Evolutionary conservation across 2,113 vertebrate species (phyloP), one percentile per base, ranked within the genome.

Genomic region (Paedocypris sp.): DNA sequence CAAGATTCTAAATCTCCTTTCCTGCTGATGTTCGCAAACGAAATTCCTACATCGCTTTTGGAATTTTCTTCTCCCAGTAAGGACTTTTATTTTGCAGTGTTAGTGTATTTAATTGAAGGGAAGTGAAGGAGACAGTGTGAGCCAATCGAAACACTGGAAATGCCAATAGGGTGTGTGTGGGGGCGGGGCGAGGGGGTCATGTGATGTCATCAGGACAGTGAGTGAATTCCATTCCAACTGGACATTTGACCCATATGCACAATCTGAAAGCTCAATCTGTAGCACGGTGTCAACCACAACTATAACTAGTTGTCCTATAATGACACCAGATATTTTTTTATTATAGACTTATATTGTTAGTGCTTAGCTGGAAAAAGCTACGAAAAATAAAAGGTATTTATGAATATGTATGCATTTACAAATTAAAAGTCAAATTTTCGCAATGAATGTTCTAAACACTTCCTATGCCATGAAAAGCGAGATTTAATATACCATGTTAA

Each of bases 61-160:
- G 59, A 32, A 49, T 28, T 18, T 12, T n/a, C 36, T 51, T 59
- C 26, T 35, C 5, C 28, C 11, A 58, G 54, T 20, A 8, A 49
- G 29, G 20, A 51, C 38, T 67, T 42, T 47, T 65, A 72, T 73
- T 54, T 72, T 59, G 68, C 71, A 66, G 54, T 41, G 49, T 66
- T 77, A 77, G 66, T 71, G 75, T 79, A 71, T 77, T 77, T 74
- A 56, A 77, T 38, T n/a, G 15, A 62, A 71, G 64, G 73, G 51
- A 67, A 52, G 57, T 66, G 66, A 71, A 68, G 68, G 67, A 75
- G 68, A 78, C 74, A 60, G 59, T 73, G 79, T 79, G 67, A 64
- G 56, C 35, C 47, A 47, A 64, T 51, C 20, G 38, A 67, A 36
- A 60, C 38, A 73, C 64, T 72, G 60, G 69, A 46, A 42, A n/a